A percentile compares a stretch with the other conserved stretches of the same genome.
Conservation (phyloP, 2,888 invertebrate species). For the Erynnis tages region DNA sequence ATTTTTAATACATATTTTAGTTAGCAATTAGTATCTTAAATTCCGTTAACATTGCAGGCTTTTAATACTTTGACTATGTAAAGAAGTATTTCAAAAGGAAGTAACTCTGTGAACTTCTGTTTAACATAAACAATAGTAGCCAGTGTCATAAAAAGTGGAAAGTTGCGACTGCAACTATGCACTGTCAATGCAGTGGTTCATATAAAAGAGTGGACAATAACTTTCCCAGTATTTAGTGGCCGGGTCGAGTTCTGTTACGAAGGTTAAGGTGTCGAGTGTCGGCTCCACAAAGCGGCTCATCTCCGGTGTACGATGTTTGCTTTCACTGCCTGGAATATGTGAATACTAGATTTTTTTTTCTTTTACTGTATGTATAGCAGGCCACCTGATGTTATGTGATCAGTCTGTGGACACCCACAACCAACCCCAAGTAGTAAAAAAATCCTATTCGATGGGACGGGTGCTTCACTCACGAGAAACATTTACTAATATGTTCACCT, state of each 20-base stretch:
- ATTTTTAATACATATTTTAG: too few relatives aligned
- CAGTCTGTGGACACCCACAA: too few relatives aligned
- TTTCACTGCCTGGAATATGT: slow-evolving; percentile 69
- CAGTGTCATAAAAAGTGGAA: neutral
- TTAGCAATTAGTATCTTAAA: too few relatives aligned
- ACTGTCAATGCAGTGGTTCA: slow-evolving; percentile 17
- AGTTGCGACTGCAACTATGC: slow-evolving; percentile 5
- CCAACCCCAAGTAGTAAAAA: too few relatives aligned
- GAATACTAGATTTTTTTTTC: slow-evolving; percentile 70
- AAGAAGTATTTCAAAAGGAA: too few relatives aligned
- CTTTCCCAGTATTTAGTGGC: slow-evolving; percentile 23
- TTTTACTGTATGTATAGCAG: slow-evolving; percentile 47
- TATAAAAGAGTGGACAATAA: slow-evolving; percentile 20
- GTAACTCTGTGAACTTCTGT: too few relatives aligned
- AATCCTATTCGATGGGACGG: too few relatives aligned
- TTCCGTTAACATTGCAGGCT: too few relatives aligned
- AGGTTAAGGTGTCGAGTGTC: slow-evolving; percentile 72
- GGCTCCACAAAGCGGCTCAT: slow-evolving; percentile 59
- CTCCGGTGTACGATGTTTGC: slow-evolving; percentile 61
- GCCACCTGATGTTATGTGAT: slow-evolving; percentile 1
- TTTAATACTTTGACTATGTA: too few relatives aligned
- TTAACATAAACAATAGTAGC: too few relatives aligned
- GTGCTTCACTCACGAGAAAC: too few relatives aligned
- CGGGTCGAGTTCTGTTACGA: slow-evolving; percentile 40
- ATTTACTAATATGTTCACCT: too few relatives aligned